Evolutionary conservation across 2,888 invertebrate genomes (phyloP), one percentile per base, ranked within the genome.

Genomic region (Drosophila robusta): DNA sequence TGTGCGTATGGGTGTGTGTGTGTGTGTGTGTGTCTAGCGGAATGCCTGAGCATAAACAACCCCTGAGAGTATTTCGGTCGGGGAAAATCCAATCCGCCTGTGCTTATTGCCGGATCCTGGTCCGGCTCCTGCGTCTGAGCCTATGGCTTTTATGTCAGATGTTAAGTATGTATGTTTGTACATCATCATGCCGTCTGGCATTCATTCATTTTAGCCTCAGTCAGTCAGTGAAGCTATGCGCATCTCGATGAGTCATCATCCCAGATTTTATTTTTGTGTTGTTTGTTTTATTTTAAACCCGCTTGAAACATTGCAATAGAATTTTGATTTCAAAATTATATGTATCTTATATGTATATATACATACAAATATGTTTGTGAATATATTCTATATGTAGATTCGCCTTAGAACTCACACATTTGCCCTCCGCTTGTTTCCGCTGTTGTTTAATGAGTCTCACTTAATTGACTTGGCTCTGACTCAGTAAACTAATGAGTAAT

Each of bases 211-310:
- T 65, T 61, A 45, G 47, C 63, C 61, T 24, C 56, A 29, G 44
- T 54, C 41, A 62, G 56, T 57, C 70, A 60, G 62, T 57, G 52
- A 39, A 69, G 74, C 49, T 76, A 84, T 79, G 80, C 78, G 63
- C 49, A 51, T 61, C 49, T 50, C 58, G 71, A 80, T 80, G 87
- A 80, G 69, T 80, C 80, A 80, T 86, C 79, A 11, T 70, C 42
- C 78, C 62, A 52, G 74, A 39, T 60, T 63, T 45, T 32, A 11
- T 52, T 51, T 38, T 38, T 65, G 51, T 50, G 47, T 70, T 85
- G 79, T 80, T 80, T 79, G 86, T 79, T 82, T 80, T 63, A 45
- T 54, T 65, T 71, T 70, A 81, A 85, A 85, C 29, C 68, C 78
- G 78, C 78, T 84, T 29, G 29, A 29, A 29, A 29, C 29, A 29